Base-by-base conservation (phyloP, 2,797 vertebrate species). In the Pempheris klunzingeri region DNA sequence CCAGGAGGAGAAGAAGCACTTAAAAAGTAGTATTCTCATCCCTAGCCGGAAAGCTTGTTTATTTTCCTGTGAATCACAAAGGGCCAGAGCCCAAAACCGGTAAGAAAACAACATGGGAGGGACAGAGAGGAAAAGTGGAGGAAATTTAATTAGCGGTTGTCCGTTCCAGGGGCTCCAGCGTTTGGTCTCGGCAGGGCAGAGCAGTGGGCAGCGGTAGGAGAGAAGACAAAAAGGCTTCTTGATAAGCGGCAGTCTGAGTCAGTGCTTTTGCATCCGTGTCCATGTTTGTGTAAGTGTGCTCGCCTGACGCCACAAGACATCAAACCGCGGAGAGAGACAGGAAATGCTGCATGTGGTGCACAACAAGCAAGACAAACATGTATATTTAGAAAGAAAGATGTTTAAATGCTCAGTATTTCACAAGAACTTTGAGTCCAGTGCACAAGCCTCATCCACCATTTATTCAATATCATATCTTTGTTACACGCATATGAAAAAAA, bases 141-240 rank as follows among this genome's bases (percentile, higher is more conserved):
- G 92, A 93, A 92, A 93, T 94, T 94, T 88, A 94, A 95, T 95
- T 94, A 94, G 92, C 54, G 66, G 83, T 87, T 88, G 90, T 93
- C 91, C 86, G 30, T 88, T 90, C 81, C 84, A 87, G 76, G 15
- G 64, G 85, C 80, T 63, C 67, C 74, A 3, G 74, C 65, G 71
- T 78, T 88, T 84, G 83, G 87, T 88, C 85, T 89, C 77, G 24
- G 77, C 82, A 81, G 84, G 84, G 79, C 78, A 72, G 69, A 87
- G 75, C 69, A 68, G 83, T 61, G 76, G 85, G 84, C 82, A 74
- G 90, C 59, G 15, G 71, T 71, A 75, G 66, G 54, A 75, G 63
- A 60, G 47, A 18, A 13, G 64, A 55, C 75, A 43, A 8, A 73
- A 81, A 66, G 71, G 63, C 74, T 55, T 49, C 70, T 69, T 86